Conservation (phyloP, 1,140 invertebrate genomes). For the Ceratina japonica region DNA sequence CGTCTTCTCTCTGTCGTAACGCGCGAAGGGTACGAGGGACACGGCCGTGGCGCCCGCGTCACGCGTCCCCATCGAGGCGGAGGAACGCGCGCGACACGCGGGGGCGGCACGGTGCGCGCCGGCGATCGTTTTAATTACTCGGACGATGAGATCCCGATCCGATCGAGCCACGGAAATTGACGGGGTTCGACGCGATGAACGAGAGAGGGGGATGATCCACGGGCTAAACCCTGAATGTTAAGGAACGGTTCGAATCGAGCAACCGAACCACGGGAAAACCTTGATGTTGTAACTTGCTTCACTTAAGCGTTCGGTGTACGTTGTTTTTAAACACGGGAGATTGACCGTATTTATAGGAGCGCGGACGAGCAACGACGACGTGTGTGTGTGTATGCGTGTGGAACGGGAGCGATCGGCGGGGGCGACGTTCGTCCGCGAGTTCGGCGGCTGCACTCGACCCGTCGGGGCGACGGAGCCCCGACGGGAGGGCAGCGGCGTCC, state of each 20-base stretch:
- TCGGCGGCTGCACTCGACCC: not conserved
- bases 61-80: not conserved
- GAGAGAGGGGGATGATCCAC: not conserved
- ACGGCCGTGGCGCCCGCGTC: not conserved
- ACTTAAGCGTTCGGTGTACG: slow-evolving; percentile 46
- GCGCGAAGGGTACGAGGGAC: not conserved
- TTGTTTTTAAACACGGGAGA: slow-evolving; percentile 33
- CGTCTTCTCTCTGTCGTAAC: slow-evolving; percentile 51
- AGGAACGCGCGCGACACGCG: no score
- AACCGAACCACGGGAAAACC: not conserved
- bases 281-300: slow-evolving; percentile 50
- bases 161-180: no score
- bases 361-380: not conserved
- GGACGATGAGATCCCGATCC: no score
- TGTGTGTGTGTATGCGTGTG: no score
- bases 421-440: not conserved
- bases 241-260: not conserved
- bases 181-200: not conserved
- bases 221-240: not conserved
- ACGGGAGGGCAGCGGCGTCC: not conserved
- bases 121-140: not conserved
- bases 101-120: not conserved
- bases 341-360: not conserved
- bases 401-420: not conserved
- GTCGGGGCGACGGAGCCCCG: not conserved